Base-by-base conservation (phyloP, 2,113 vertebrate genomes). In the Cnemophilus loriae region DNA sequence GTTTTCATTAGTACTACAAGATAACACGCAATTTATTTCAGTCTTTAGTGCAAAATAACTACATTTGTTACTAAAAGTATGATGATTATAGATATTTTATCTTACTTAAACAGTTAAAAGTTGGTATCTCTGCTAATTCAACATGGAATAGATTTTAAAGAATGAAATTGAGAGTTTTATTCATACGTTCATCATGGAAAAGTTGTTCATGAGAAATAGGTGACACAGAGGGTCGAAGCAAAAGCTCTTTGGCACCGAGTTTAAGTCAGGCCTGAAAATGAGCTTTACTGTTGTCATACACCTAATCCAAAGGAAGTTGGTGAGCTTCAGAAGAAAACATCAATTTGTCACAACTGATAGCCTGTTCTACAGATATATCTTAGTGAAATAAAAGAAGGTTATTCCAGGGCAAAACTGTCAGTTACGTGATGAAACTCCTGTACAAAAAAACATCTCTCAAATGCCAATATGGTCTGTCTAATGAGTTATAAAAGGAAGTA, bases 201-300 rank as follows among this genome's bases (percentile, higher is more conserved):
- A 88, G 30, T 35, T 76, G 61, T 41, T 92, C 39, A 46, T 67
- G 53, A 64, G 53, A 94, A 71, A 35, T 3, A 22, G 22, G 46
- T 52, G 27, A 41, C 6, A 35, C 24, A 79, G 53, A 84, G 39
- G 37, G 89, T 91, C 70, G 87, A 92, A 47, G 59, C 47, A 87
- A 87, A 83, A 93, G 22, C 21, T 84, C 44, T 93, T 84, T 7
- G 0, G 56, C 65, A 78, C 35, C 19, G 49, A 92, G 47, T 80
- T 87, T 75, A 92, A 93, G 53, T 56, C 75, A 77, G 59, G 86
- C 87, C 71, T 84, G 81, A 92, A 97, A 93, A 90, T 84, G 59
- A 91, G 84, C 61, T 95, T 95, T 94, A 90, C 64, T 92, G 33
- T 91, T 95, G 79, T 95, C 75, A 37, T 50, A 57, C 49, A 77